A percentile compares a stretch with the other conserved stretches of the same genome.
These are phyloP conservation scores for Troides oblongomaculatus DNA, from an alignment of 2,888 invertebrate genomes.

Conservation along the genomic window DNA sequence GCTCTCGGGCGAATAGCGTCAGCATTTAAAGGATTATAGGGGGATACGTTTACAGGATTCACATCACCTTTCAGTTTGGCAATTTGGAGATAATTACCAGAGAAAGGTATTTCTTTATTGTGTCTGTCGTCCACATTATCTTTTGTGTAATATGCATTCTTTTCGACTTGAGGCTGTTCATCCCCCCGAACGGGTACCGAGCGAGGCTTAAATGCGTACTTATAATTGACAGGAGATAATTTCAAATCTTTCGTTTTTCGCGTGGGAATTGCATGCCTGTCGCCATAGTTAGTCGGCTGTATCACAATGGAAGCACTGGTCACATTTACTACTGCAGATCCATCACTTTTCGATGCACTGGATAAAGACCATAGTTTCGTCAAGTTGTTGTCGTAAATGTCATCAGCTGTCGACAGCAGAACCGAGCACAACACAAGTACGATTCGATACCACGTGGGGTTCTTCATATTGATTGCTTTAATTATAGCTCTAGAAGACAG, in stretches of 20 bases:
- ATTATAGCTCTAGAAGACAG: slow-evolving; percentile 37
- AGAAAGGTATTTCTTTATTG: slow-evolving; percentile 67
- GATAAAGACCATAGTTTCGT: slow-evolving; percentile 63
- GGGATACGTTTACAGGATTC: slow-evolving; percentile 39
- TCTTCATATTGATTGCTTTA: slow-evolving; percentile 45
- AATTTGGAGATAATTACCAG: slow-evolving; percentile 74
- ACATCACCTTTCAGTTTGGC: slow-evolving; percentile 68
- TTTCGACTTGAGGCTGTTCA: slow-evolving; percentile 50
- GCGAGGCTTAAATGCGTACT: slow-evolving; percentile 64
- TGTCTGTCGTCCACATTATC: slow-evolving; percentile 49
- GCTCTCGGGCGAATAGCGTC: slow-evolving; percentile 56
- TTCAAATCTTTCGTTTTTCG: slow-evolving; percentile 45
- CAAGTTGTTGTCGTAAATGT: slow-evolving; percentile 57
- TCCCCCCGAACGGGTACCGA: slow-evolving; percentile 53
- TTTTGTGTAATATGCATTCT: slow-evolving; percentile 57
- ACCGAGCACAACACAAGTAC: slow-evolving; percentile 57
- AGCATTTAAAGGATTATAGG: slow-evolving; percentile 39
- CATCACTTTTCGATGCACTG: slow-evolving; percentile 54
- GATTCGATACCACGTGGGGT: slow-evolving; percentile 51
- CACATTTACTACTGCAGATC: slow-evolving; percentile 60
- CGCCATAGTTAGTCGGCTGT: slow-evolving; percentile 52
- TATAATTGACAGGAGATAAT: slow-evolving; percentile 40
- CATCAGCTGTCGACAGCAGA: slow-evolving; percentile 48
- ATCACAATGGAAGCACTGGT: slow-evolving; percentile 64
- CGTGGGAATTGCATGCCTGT: slow-evolving; percentile 36